Conservation (phyloP, 2,797 vertebrate genomes). For the Acanthis flammea region DNA sequence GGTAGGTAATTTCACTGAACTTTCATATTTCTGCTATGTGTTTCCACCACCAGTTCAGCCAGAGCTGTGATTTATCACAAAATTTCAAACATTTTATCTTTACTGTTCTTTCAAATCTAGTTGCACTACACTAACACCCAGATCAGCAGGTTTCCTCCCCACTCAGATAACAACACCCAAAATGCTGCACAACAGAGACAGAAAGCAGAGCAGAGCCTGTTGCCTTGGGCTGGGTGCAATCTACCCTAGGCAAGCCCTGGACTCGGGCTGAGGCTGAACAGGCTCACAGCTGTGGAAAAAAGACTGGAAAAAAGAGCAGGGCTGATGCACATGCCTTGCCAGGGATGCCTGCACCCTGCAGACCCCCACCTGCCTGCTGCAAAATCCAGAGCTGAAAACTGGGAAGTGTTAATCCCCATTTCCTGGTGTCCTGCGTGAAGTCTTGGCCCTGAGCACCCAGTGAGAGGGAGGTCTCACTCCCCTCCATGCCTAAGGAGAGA, state of each 20-base stretch:
- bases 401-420: not conserved
- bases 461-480: rapidly evolving
- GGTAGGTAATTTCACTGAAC: not conserved
- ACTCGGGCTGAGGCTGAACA: not conserved
- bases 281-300: not conserved
- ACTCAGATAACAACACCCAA: not conserved
- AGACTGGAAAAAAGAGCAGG: not conserved
- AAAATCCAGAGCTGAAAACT: not conserved
- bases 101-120: not conserved
- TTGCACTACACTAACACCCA: not conserved
- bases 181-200: rapidly evolving
- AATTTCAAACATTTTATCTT: not conserved
- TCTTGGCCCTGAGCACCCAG: not conserved
- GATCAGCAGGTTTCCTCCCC: not conserved
- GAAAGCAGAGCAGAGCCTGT: not conserved
- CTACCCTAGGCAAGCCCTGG: not conserved
- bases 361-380: rapidly evolving
- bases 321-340: not conserved
- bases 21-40: rapidly evolving
- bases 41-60: not conserved
- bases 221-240: rapidly evolving
- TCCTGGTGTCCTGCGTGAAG: not conserved
- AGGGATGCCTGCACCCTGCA: not conserved
- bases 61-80: not conserved
- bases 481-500: not conserved